Evolutionary conservation across 92 coral and sea anemone genomes (phyloP).

Genomic region (Micromussa lordhowensis): DNA sequence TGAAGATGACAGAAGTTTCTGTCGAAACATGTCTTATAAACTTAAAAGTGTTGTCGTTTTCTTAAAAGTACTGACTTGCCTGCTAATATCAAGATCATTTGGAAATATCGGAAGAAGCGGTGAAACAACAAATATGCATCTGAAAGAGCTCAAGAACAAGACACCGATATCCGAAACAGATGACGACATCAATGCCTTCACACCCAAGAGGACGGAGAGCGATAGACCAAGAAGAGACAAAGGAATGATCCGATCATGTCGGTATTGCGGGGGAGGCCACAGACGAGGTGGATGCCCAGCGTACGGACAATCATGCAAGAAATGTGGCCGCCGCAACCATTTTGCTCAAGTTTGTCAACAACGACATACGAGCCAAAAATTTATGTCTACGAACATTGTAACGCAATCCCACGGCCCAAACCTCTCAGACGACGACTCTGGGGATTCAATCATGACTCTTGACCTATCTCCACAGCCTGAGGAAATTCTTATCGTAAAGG

Average conservation of each 20-base stretch:
- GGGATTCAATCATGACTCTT: too few species aligned
- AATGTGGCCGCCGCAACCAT: conserved; percentile 16
- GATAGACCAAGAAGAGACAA: background rate
- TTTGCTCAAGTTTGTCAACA: background rate
- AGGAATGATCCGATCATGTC: background rate
- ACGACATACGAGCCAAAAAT: background rate
- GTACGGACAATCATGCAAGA: conserved; percentile 29
- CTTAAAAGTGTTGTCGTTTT: too few species aligned
- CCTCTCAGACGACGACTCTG: too few species aligned
- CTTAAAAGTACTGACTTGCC: too few species aligned
- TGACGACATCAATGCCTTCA: too few species aligned
- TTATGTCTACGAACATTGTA: too few species aligned
- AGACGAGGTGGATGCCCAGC: conserved; percentile 41
- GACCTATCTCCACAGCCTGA: too few species aligned
- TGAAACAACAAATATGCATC: conserved; percentile 9
- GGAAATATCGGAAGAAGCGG: conserved; percentile 3
- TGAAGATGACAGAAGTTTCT: too few species aligned
- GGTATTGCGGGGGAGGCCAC: conserved; percentile 33
- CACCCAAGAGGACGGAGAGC: background rate
- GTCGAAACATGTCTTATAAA: too few species aligned
- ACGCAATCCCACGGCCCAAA: too few species aligned
- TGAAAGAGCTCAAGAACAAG: conserved; percentile 34
- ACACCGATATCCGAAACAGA: background rate
- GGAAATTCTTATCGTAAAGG: too few species aligned
- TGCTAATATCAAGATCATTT: too few species aligned